Conservation (phyloP, 2,797 vertebrate genomes). For the Tokudaia muenninki region DNA sequence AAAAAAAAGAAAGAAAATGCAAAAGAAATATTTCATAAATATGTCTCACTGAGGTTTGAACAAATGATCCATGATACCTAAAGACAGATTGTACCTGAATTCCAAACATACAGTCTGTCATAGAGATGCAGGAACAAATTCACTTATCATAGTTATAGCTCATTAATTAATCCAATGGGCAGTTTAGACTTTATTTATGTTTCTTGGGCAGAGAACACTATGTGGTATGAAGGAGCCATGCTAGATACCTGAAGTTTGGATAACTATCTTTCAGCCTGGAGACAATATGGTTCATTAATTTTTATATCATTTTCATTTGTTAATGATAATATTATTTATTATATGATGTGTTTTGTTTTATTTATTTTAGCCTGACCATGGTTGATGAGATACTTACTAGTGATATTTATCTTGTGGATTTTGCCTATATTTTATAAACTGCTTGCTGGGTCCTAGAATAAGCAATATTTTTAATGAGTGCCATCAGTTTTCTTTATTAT, state of each 20-base stretch:
- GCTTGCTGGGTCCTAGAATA: not conserved
- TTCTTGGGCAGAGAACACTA: not conserved
- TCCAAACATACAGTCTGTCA: not conserved
- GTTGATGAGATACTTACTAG: not conserved
- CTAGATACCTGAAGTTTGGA: not conserved
- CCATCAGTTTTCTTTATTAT: conserved; percentile 32
- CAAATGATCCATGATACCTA: not conserved
- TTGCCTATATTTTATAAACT: conserved; percentile 33
- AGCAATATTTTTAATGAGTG: not conserved
- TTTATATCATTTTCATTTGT: conserved; percentile 47
- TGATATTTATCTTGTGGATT: conserved; percentile 31
- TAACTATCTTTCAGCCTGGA: not conserved
- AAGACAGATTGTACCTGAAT: not conserved
- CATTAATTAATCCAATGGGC: not conserved
- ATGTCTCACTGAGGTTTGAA: conserved; percentile 1
- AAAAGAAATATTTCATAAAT: not conserved
- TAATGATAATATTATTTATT: conserved; percentile 5
- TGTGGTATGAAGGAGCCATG: not conserved
- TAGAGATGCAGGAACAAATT: not conserved
- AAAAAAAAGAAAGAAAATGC: not conserved
- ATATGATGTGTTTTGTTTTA: not conserved
- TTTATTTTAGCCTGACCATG: not conserved
- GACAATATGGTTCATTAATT: not conserved
- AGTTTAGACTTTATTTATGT: conserved; percentile 10
- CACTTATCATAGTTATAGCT: not conserved